phyloP scores from a whole-genome alignment of 2,797 vertebrate species.

The Sebastes alutus region DNA sequence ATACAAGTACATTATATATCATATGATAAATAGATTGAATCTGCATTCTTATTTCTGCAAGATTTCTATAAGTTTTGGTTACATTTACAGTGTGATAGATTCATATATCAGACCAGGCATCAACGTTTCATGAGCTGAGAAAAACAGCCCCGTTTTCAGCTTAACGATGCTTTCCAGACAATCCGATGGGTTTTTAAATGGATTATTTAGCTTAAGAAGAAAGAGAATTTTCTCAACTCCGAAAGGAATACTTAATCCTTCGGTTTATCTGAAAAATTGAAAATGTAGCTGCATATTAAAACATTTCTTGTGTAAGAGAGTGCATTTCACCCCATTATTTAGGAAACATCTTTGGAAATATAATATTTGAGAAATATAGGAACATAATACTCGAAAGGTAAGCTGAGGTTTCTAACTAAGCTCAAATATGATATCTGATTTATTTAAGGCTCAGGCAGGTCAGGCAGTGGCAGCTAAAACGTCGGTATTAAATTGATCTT shows the following conservation, averaged over 20 bases:
- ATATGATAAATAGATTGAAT: neutral
- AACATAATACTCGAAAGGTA: neutral
- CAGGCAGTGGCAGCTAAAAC: neutral
- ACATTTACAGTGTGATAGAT: neutral
- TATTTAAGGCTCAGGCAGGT: conserved; percentile 9
- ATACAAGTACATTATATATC: neutral
- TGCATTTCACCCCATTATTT: neutral
- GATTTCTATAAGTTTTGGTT: neutral
- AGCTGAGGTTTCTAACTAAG: neutral
- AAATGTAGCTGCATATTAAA: neutral
- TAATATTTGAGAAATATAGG: neutral
- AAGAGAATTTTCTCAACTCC: neutral
- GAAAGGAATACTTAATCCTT: neutral
- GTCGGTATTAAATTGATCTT: conserved; percentile 10
- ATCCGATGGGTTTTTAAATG: neutral
- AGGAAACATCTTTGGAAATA: neutral
- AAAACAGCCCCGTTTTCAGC: neutral
- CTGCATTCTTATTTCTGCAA: neutral
- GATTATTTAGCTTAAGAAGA: neutral
- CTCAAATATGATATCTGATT: conserved; percentile 1
- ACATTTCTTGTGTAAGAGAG: neutral
- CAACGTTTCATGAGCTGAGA: neutral
- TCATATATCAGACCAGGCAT: neutral
- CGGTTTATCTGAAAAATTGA: neutral
- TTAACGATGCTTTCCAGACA: neutral